Evolutionary conservation across 2,888 invertebrate species (phyloP).

Genomic region (Clistopyga incitator): DNA sequence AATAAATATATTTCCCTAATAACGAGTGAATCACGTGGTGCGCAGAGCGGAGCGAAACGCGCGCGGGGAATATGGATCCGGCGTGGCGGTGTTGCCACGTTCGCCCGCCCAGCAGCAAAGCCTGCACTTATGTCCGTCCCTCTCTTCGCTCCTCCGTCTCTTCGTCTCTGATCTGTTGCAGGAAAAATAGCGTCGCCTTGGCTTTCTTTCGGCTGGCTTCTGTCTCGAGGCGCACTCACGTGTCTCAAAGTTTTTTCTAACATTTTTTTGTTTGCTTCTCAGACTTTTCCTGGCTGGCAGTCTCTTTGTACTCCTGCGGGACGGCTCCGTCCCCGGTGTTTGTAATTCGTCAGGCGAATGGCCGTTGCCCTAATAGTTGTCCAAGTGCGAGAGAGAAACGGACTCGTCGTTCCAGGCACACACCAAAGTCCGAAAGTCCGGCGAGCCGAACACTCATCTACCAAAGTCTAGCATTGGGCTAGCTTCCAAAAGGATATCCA

Average conservation of each 20-base stretch:
- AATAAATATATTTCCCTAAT: conserved; percentile 74
- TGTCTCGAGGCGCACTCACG: conserved; percentile 18
- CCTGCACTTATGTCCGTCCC: conserved; percentile 44
- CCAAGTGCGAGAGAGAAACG: not conserved
- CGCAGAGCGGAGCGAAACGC: conserved; percentile 62
- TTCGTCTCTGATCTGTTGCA: conserved; percentile 59
- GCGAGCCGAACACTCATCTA: conserved; percentile 7
- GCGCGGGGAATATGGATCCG: conserved; percentile 72
- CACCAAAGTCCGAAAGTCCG: conserved; percentile 18
- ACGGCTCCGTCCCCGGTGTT: not conserved
- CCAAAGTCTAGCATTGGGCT: not conserved
- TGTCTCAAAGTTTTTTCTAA: conserved; percentile 52
- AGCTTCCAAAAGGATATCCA: not conserved
- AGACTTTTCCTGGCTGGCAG: not conserved
- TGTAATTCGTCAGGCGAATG: not conserved
- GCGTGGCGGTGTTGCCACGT: conserved; percentile 72
- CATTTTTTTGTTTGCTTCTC: not conserved
- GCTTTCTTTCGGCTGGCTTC: conserved; percentile 70
- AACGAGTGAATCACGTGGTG: conserved; percentile 79
- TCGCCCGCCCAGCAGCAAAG: conserved; percentile 16
- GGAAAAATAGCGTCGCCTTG: conserved; percentile 74
- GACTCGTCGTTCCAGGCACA: not conserved
- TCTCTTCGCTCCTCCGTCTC: conserved; percentile 16
- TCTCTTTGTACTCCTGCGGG: not conserved
- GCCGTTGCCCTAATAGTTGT: not conserved